Evolutionary conservation across 1,140 invertebrate genomes (phyloP), one percentile per base, ranked within the genome.

Genomic region (Drosophila kohkoa): DNA sequence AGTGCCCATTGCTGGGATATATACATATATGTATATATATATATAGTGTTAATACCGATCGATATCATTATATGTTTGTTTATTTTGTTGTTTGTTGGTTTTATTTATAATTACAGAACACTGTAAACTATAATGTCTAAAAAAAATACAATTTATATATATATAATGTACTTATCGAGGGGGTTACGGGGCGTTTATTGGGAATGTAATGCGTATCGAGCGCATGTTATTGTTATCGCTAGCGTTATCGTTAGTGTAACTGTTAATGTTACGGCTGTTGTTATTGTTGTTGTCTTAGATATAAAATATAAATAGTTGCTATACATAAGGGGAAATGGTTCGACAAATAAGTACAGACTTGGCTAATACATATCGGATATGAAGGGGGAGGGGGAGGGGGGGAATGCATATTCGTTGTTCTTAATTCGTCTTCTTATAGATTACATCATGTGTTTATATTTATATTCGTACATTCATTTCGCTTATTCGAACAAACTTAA

Each of bases 81-180:
- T 62, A 48, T 60, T 62, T 51, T 51, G 13, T 54, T 54, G 28
- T 35, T 54, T 57, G 10, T 57, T 38, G 35, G 35, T 38, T 38
- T 55, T 55, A 38, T 73, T 68, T 54, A 68, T 74, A 74, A 74
- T 74, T 74, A 74, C 55, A 68, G 48, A 68, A 41, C 32, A 45
- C 32, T 69, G 55, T 60, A 69, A 41, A 49, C 55, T 51, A 60
- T 25, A 72, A 58, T 66, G 52, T 58, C 45, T 66, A 59, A 59
- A 66, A 71, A 69, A 70, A 63, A 69, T 59, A 69, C 41, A 49
- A 68, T 49, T 28, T 45, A 15, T 69, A 41, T 52, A 46, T 62
- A 62, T 71, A 25, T 25, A 25, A 25, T 25, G 20, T 25, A 38
- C 48, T 54, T 74, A 62, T 32, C 11, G 35, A 25, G 52, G 25